Evolutionary conservation across 2,797 vertebrate genomes (phyloP).

Genomic region (Ptychobarbus kaznakovi): DNA sequence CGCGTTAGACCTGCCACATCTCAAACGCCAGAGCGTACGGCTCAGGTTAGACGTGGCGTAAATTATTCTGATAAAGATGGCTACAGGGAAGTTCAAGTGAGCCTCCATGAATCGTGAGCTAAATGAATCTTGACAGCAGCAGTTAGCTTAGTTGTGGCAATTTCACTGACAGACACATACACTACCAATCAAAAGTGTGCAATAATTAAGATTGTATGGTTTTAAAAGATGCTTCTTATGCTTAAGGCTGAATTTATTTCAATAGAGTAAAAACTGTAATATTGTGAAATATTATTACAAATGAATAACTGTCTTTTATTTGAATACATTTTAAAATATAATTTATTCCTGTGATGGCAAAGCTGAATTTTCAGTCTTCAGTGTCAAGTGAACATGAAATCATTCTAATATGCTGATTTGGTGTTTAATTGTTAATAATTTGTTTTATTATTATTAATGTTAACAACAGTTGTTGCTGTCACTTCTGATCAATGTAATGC

Average conservation of each 20-base stretch:
- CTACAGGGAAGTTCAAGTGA: conserved; percentile 28
- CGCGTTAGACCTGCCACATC: conserved; percentile 35
- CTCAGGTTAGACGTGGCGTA: conserved; percentile 25
- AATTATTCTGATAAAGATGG: conserved; percentile 32
- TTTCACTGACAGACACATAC: background rate
- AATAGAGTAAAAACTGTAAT: background rate
- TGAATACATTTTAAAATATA: background rate
- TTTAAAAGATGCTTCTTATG: background rate
- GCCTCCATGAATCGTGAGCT: background rate
- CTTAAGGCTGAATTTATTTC: background rate
- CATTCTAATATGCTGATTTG: background rate
- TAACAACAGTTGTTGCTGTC: background rate
- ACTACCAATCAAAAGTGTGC: background rate
- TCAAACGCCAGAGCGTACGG: background rate
- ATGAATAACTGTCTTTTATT: background rate
- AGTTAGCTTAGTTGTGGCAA: conserved; percentile 6
- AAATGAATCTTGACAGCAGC: conserved; percentile 28
- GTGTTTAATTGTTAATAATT: background rate
- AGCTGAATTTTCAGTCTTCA: background rate
- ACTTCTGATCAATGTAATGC: background rate
- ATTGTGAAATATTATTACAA: background rate
- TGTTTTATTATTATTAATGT: background rate
- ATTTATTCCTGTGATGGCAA: background rate
- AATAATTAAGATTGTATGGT: background rate
- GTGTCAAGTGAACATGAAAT: background rate